These are phyloP conservation scores for Aspiorhynchus laticeps DNA, from an alignment of 2,113 vertebrate species.

Conservation along the genomic window DNA sequence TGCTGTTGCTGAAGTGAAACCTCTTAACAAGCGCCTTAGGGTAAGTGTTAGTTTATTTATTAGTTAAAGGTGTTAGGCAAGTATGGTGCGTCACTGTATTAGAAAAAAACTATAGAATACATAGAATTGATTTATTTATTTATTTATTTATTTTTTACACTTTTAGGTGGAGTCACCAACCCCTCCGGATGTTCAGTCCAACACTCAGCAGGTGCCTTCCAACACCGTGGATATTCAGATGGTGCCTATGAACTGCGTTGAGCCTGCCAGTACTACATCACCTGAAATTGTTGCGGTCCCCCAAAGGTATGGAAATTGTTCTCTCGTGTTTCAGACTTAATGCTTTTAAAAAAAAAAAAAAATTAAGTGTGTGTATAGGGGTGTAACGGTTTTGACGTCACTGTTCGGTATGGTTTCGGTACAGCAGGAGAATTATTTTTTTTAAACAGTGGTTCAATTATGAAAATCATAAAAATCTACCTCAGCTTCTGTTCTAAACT, in stretches of 20 bases:
- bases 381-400: too few species aligned
- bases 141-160: background rate
- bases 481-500: too few species aligned
- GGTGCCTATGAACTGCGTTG: background rate
- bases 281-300: background rate
- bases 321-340: background rate
- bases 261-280: background rate
- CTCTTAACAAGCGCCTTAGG: conserved; percentile 68
- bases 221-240: background rate
- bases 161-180: background rate
- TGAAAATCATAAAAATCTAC: too few species aligned
- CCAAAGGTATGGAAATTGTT: conserved; percentile 42
- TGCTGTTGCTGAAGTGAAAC: conserved; percentile 88
- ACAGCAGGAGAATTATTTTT: too few species aligned
- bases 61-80: too few species aligned
- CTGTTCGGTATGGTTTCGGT: too few species aligned
- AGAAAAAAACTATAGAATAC: background rate
- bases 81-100: background rate
- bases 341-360: too few species aligned
- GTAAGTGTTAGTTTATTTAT: conserved; percentile 46
- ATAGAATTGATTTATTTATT: too few species aligned
- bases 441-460: too few species aligned
- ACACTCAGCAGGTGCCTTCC: background rate
- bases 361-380: too few species aligned
- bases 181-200: background rate